Evolutionary conservation across 2,888 invertebrate genomes (phyloP).

Genomic region (Drosophila fulvimacula): DNA sequence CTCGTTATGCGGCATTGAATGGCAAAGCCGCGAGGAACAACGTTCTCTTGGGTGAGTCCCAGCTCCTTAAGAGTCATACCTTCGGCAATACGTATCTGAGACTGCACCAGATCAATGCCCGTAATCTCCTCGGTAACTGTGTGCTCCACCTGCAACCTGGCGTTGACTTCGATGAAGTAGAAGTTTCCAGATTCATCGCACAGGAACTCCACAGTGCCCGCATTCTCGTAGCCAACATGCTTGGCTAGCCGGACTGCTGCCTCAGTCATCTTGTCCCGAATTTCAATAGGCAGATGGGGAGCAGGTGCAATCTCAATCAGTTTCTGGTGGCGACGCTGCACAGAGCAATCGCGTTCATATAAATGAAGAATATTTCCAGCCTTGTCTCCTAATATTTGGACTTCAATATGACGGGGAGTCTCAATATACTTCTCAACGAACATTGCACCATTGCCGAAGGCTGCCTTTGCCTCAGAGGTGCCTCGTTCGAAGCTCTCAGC

Average conservation of each 20-base stretch:
- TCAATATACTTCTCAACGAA: conserved; percentile 99
- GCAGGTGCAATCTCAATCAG: conserved; percentile 99
- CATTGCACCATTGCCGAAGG: conserved; percentile 99
- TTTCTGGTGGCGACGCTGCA: conserved; percentile 99
- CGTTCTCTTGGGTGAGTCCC: conserved; percentile 95
- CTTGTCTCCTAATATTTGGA: conserved; percentile 90
- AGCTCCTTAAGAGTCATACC: conserved; percentile 97
- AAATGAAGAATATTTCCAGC: conserved; percentile 98
- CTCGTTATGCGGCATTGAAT: conserved; percentile 99
- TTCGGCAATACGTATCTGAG: conserved; percentile 97
- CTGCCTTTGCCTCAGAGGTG: conserved; percentile 96
- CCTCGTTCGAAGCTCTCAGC: conserved; percentile 96
- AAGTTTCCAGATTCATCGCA: conserved; percentile 97
- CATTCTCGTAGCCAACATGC: conserved; percentile 98
- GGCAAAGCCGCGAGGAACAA: conserved; percentile 93
- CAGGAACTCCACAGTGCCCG: conserved; percentile 99
- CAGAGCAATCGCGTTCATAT: conserved; percentile 98
- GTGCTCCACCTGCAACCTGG: conserved; percentile 99
- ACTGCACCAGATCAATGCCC: conserved; percentile 98
- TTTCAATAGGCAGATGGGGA: conserved; percentile 91
- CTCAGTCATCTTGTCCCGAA: conserved; percentile 93
- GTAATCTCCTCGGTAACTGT: conserved; percentile 99
- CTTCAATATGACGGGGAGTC: conserved; percentile 98
- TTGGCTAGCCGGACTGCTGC: conserved; percentile 95
- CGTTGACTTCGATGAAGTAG: conserved; percentile 99